Conservation (phyloP, 2,113 vertebrate genomes). For the Osmerus eperlanus region DNA sequence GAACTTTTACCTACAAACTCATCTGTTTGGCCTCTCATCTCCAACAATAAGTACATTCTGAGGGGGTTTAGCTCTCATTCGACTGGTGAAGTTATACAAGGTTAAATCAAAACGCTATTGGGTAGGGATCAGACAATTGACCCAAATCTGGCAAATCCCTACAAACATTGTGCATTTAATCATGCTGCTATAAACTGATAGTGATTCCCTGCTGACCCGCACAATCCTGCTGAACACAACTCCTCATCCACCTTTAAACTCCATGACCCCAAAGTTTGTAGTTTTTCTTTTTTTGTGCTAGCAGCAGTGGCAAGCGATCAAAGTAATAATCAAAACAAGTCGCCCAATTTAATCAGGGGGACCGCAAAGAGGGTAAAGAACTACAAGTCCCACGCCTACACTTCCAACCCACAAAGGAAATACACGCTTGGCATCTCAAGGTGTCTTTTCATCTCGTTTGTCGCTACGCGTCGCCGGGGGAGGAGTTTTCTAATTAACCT, state of each 20-base stretch:
- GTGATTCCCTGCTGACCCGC: not conserved
- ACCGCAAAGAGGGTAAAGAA: not conserved
- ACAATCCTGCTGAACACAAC: too few relatives aligned
- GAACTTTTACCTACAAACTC: too few relatives aligned
- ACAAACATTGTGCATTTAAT: not conserved
- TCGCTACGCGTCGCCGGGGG: slow-evolving; percentile 25
- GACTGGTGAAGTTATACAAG: not conserved
- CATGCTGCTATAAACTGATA: not conserved
- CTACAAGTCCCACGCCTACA: slow-evolving; percentile 9
- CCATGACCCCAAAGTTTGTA: too few relatives aligned
- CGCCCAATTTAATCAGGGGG: not conserved
- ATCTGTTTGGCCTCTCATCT: not conserved
- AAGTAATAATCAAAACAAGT: too few relatives aligned
- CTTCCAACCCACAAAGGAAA: not conserved
- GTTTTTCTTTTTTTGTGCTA: too few relatives aligned
- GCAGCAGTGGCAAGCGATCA: too few relatives aligned
- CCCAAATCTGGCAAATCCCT: slow-evolving; percentile 1
- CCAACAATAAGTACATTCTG: not conserved
- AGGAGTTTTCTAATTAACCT: slow-evolving; percentile 40
- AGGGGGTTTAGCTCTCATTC: not conserved
- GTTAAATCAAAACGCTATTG: not conserved
- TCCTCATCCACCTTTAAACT: too few relatives aligned
- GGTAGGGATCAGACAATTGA: not conserved
- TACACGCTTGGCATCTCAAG: slow-evolving; percentile 12
- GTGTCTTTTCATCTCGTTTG: slow-evolving; percentile 31